These are phyloP conservation scores for Lepidothrix coronata DNA, from an alignment of 2,113 vertebrate species.

Conservation along the genomic window DNA sequence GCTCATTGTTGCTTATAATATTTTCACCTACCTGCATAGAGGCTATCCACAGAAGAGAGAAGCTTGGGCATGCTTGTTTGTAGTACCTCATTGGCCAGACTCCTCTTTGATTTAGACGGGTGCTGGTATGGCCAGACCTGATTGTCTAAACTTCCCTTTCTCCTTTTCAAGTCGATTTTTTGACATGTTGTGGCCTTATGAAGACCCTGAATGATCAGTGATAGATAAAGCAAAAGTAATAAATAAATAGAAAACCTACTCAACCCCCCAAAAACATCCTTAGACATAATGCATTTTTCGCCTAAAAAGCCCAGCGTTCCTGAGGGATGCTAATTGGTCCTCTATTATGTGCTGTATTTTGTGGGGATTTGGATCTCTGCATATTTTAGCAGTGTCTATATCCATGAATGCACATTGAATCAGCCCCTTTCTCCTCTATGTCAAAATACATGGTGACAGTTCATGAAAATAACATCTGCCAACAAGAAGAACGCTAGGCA, in stretches of 20 bases:
- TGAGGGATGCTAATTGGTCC: not conserved
- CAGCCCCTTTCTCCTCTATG: not conserved
- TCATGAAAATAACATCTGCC: not conserved
- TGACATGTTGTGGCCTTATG: not conserved
- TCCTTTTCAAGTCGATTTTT: not conserved
- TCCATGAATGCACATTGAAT: not conserved
- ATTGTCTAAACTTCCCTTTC: not conserved
- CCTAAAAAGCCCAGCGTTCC: not conserved
- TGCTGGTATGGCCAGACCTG: not conserved
- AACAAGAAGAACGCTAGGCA: not conserved
- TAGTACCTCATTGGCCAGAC: not conserved
- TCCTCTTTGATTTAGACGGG: not conserved
- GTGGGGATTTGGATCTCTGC: not conserved
- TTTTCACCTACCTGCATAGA: not conserved
- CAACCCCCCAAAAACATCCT: fast-evolving
- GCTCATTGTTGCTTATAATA: not conserved
- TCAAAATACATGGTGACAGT: not conserved
- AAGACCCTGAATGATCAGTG: not conserved
- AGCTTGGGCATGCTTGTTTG: fast-evolving
- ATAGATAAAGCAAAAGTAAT: not conserved
- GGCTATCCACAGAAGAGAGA: not conserved
- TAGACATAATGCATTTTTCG: not conserved
- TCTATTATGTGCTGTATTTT: not conserved
- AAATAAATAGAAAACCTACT: not conserved
- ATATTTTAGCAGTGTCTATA: not conserved